phyloP scores from a whole-genome alignment of 92 coral and sea anemone genomes.

The Muricea muricata region DNA sequence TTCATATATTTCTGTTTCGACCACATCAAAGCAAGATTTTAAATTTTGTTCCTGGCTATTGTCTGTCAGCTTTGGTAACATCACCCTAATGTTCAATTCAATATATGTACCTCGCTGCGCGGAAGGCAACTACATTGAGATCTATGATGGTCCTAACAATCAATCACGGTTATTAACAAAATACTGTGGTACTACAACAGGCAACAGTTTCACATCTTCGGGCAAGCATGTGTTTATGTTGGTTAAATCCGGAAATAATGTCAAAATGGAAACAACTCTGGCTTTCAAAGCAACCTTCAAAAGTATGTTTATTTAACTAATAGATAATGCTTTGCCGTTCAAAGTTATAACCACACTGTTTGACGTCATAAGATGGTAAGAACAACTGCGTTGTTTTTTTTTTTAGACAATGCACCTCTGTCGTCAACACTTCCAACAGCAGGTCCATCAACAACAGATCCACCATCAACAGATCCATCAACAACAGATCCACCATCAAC shows the following conservation, averaged over 20 bases:
- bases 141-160: constrained; percentile 18
- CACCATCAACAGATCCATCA: not conserved
- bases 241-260: constrained; percentile 32
- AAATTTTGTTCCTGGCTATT: constrained; percentile 60
- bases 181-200: not conserved
- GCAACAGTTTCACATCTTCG: not conserved
- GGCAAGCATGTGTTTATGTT: constrained; percentile 7
- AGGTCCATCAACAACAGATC: not conserved
- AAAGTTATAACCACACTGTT: too few species aligned
- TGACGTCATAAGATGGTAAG: too few species aligned
- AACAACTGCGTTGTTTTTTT: not conserved
- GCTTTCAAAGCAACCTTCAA: not conserved
- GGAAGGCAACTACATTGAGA: not conserved
- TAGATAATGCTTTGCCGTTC: too few species aligned
- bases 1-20: not conserved
- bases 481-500: not conserved
- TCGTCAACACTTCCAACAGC: too few species aligned
- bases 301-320: not conserved
- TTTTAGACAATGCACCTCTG: constrained; percentile 15
- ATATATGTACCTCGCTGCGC: constrained; percentile 13
- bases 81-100: not conserved
- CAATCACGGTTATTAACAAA: not conserved
- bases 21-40: constrained; percentile 16
- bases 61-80: constrained; percentile 3
- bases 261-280: not conserved